Evolutionary conservation across 2,797 vertebrate genomes (phyloP), one percentile per base, ranked within the genome.

Genomic region (Eulemur mongoz): DNA sequence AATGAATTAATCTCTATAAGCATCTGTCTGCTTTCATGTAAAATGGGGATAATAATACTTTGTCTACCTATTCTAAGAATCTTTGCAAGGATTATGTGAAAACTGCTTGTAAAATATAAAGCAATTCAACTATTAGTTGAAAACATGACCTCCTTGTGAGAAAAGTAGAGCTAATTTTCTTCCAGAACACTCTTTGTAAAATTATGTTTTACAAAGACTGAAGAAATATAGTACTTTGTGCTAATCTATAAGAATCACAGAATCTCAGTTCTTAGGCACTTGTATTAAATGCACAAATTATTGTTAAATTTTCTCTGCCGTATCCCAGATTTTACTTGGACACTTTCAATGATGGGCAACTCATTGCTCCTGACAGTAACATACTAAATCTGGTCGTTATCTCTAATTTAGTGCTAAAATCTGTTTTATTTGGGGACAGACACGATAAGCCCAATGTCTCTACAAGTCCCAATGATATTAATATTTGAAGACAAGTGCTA

Each of bases 131-230:
- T 45, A 38, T 86, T 52, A 92, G 57, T 50, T 95, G 57, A 85
- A 89, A 88, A 81, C n/a, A 27, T 10, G 72, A 73, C 25, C 10
- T 88, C 35, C 25, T 57, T 81, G 14, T 61, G n/a, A 87, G 32
- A 81, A 92, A 88, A 7, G 13, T 72, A 40, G 57, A 79, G 30
- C 48, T 67, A 84, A 61, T 75, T 95, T 96, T 88, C 88, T 69
- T 89, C 22, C 17, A 93, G 76, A 80, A 92, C 9, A 45, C 1
- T 3, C 2, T 90, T 78, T 81, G 17, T 52, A 85, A 89, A 95
- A 50, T 69, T 69, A 65, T 50, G 43, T 35, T 70, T 70, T 63
- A 69, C 27, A 93, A 65, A 30, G 7, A 63, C 23, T 65, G 48
- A 90, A 92, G 67, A 93, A 92, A 80, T 65, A 20, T 25, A 69